Evolutionary conservation across 37 sponge, comb jelly and placozoan genomes (phyloP).

Genomic region (Ephydatia muelleri): DNA sequence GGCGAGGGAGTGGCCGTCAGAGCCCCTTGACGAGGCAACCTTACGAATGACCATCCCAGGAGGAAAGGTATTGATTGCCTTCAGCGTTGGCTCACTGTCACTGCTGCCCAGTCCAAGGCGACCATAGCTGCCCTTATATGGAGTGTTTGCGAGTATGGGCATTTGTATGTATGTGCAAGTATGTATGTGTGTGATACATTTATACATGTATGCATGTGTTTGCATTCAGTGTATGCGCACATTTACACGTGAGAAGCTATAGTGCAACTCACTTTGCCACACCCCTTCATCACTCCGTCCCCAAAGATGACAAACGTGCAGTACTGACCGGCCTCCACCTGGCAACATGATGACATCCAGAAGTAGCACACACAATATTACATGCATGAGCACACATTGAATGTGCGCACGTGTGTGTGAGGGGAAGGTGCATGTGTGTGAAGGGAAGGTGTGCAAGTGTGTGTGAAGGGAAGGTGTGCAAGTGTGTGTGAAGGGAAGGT

Average conservation of each 20-base stretch:
- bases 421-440: neutral
- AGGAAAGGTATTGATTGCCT: conserved; percentile 51
- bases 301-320: conserved; percentile 77
- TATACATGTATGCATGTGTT: neutral
- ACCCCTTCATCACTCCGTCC: conserved; percentile 78
- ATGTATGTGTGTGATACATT: neutral
- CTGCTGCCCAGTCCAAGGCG: conserved; percentile 80
- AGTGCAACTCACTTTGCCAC: conserved; percentile 84
- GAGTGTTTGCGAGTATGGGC: neutral
- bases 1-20: conserved; percentile 86
- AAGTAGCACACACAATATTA: neutral
- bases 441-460: too few species aligned
- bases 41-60: conserved; percentile 20
- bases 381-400: neutral
- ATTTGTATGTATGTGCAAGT: neutral
- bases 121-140: conserved; percentile 74
- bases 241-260: neutral
- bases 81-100: conserved; percentile 60
- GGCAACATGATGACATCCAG: conserved; percentile 13
- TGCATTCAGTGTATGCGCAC: neutral
- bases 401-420: neutral
- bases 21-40: conserved; percentile 72
- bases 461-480: too few species aligned
- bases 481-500: too few species aligned
- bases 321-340: conserved; percentile 91